These are phyloP conservation scores for Desmophyllum pertusum DNA, from an alignment of 92 coral and sea anemone species.

Conservation along the genomic window DNA sequence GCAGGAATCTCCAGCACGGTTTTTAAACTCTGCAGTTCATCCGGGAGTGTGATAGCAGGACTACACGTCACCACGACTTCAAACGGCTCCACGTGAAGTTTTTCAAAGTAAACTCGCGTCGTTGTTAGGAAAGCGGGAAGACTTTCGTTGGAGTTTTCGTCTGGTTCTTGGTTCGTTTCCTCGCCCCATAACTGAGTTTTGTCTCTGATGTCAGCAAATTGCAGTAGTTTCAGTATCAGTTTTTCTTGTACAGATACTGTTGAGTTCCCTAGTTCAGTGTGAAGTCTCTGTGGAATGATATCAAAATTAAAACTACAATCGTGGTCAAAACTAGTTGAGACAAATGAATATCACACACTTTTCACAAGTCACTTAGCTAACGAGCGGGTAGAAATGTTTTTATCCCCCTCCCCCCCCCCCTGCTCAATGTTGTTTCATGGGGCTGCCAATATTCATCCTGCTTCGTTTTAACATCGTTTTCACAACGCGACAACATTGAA, in stretches of 20 bases:
- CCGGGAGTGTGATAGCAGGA: slow-evolving; percentile 77
- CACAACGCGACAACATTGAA: no score
- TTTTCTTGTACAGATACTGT: slow-evolving; percentile 65
- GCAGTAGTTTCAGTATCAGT: slow-evolving; percentile 64
- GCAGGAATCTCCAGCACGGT: slow-evolving; percentile 79
- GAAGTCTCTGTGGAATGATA: slow-evolving; percentile 14
- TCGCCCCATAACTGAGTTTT: slow-evolving; percentile 73
- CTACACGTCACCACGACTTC: slow-evolving; percentile 54
- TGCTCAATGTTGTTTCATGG: no score
- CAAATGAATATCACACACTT: no score
- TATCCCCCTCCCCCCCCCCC: no score
- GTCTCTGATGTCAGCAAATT: slow-evolving; percentile 67
- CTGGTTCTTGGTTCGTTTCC: slow-evolving; percentile 11
- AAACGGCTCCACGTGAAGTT: slow-evolving; percentile 67
- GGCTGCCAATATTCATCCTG: no score
- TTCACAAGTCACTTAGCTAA: no score
- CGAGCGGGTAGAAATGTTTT: no score
- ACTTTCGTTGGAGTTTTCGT: slow-evolving; percentile 4
- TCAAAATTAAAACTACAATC: neutral
- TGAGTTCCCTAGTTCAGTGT: slow-evolving; percentile 54
- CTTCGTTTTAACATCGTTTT: no score
- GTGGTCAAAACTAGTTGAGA: neutral
- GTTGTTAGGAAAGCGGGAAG: neutral
- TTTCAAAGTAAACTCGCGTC: slow-evolving; percentile 67
- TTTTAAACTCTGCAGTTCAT: slow-evolving; percentile 73